Percentiles rank a stretch among this genome's conserved stretches.
phyloP scores from a whole-genome alignment of 2,888 invertebrate genomes.

The Prosopocoilus inquinatus region DNA sequence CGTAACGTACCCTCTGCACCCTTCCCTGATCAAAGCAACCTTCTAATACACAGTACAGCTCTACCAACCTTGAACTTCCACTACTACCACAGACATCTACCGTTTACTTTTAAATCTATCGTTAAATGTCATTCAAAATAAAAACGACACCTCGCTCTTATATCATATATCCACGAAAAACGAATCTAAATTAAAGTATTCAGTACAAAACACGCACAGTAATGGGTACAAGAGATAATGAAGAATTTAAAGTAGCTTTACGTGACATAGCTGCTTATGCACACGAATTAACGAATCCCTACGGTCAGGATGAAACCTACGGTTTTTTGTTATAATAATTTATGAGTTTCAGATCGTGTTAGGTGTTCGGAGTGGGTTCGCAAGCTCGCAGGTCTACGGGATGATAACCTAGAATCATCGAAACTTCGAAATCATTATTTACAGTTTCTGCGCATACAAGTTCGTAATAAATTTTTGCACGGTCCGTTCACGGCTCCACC shows the following conservation, averaged over 20 bases:
- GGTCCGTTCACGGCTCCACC: conserved; percentile 54
- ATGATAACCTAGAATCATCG: conserved; percentile 48
- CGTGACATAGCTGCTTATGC: conserved; percentile 46
- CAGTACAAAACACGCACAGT: conserved; percentile 16
- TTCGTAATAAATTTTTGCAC: conserved; percentile 51
- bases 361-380: conserved; percentile 56
- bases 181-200: too few species aligned
- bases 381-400: conserved; percentile 50
- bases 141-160: too few species aligned
- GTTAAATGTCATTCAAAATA: too few species aligned
- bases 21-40: too few species aligned
- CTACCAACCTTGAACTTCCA: too few species aligned
- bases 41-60: too few species aligned
- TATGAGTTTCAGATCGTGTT: conserved; percentile 50
- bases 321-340: background rate
- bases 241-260: conserved; percentile 47
- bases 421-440: conserved; percentile 55
- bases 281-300: conserved; percentile 43
- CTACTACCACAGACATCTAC: too few species aligned
- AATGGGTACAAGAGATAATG: conserved; percentile 47
- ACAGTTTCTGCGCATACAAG: conserved; percentile 55
- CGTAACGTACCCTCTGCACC: too few species aligned
- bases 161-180: too few species aligned
- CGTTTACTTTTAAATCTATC: too few species aligned
- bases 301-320: conserved; percentile 36